Base-by-base conservation (phyloP, 2,797 vertebrate genomes). In the Okamejei kenojei region DNA sequence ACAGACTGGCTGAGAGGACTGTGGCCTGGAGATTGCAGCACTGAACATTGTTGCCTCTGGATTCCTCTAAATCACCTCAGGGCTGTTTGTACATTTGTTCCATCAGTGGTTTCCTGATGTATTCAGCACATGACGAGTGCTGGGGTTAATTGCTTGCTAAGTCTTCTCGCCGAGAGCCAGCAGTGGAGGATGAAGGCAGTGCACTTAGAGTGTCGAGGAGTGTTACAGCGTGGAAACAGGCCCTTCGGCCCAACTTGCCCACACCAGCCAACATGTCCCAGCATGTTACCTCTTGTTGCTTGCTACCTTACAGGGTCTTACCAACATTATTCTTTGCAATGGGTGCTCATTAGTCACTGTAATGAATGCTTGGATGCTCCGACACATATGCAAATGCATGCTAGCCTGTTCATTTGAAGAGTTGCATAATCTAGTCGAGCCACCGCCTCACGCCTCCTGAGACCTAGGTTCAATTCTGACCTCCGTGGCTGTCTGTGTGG, bases 71-170 rank as follows among this genome's bases (percentile, higher is more conserved):
- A 77, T 4, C 26, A 29, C 21, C 74, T 77, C 58, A 6, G 58
- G 82, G 29, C 61, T 63, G 82, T 86, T 63, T 86, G 7, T 15
- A 86, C 26, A 58, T n/a, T 86, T 58, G 63, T 58, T 86, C 58
- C 61, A 86, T 86, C 82, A 86, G 82, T 26, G n/a, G 58, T 86
- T 54, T 58, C 61, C 82, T 86, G 82, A 86, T 86, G 82, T 86
- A n/a, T 84, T 61, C 54, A 84, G 81, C 81, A 61, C 45, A 86
- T 86, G 82, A 63, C 29, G 63, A 86, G n/a, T 61, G 82, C 58
- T n/a, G 17, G 29, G 82, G 82, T 29, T n/a, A n/a, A 86, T 63
- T 86, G 23, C 82, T 61, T 32, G 45, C 13, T 63, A n/a, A 15
- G 29, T 15, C 26, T 58, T 45, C 38, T 45, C 9, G 8, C 29